Evolutionary conservation across 2,888 invertebrate species (phyloP).

Genomic region (Lamellibrachia satsuma): DNA sequence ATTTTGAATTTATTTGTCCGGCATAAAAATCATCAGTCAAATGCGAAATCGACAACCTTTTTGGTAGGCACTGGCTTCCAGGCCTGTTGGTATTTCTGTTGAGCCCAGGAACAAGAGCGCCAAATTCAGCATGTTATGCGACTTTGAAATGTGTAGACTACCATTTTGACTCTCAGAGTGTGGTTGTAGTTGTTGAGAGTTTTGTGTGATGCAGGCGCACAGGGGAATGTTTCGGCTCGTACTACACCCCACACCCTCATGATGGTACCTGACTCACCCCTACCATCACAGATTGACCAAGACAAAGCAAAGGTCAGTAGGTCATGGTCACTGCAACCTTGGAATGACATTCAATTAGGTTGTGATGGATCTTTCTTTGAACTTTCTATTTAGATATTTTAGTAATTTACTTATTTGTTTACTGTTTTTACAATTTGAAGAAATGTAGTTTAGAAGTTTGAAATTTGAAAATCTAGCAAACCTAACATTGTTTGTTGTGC

Average conservation of each 20-base stretch:
- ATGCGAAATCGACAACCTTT: too few relatives aligned
- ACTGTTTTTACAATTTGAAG: background rate
- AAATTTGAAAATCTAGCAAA: slow-evolving; percentile 1
- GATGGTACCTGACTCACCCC: background rate
- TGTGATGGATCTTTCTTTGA: background rate
- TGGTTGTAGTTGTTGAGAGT: background rate
- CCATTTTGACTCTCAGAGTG: too few relatives aligned
- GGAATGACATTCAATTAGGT: background rate
- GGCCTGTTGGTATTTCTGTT: too few relatives aligned
- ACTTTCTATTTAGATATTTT: background rate
- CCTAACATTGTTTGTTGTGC: background rate
- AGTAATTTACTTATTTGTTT: background rate
- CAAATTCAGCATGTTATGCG: too few relatives aligned
- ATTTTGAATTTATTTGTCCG: too few relatives aligned
- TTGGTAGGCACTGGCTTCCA: too few relatives aligned
- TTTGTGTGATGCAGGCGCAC: background rate
- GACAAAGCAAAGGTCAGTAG: slow-evolving; percentile 17
- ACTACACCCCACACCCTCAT: background rate
- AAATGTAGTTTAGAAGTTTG: background rate
- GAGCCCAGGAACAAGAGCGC: too few relatives aligned
- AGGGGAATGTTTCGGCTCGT: background rate
- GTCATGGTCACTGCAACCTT: background rate
- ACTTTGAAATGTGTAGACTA: too few relatives aligned
- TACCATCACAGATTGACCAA: background rate
- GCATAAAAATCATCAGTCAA: too few relatives aligned